Evolutionary conservation across 2,797 vertebrate genomes (phyloP).

Genomic region (Brachyalestes nurse): DNA sequence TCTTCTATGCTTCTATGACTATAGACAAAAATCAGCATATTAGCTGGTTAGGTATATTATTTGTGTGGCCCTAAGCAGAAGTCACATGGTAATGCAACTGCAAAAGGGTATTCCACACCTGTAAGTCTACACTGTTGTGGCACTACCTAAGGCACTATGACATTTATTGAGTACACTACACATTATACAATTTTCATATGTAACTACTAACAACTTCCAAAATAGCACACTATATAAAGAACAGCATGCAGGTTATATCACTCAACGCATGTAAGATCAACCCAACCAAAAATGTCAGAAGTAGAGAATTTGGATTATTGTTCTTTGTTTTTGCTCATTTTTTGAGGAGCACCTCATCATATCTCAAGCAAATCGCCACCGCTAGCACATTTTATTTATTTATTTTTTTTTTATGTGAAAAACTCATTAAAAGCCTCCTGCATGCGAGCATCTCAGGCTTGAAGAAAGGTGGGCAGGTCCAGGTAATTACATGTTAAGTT

Average conservation of each 20-base stretch:
- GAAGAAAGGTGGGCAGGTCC: constrained; percentile 64
- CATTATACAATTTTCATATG: no score
- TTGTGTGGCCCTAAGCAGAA: background rate
- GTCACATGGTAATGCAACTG: background rate
- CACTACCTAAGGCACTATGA: background rate
- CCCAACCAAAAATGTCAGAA: background rate
- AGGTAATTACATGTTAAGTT: constrained; percentile 70
- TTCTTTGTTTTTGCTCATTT: constrained; percentile 12
- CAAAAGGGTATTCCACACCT: background rate
- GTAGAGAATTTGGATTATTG: background rate
- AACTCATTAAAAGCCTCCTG: constrained; percentile 60
- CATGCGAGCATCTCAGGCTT: constrained; percentile 57
- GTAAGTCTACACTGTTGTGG: background rate
- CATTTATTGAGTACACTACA: no score
- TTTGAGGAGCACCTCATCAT: background rate
- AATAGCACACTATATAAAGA: background rate
- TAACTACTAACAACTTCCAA: background rate
- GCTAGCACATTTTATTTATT: background rate
- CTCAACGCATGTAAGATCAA: background rate
- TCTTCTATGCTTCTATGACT: no score
- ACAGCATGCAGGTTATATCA: background rate
- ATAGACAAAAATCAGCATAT: background rate
- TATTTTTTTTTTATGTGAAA: constrained; percentile 25
- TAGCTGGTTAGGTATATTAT: background rate
- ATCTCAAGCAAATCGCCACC: constrained; percentile 23